phyloP scores from a whole-genome alignment of 2,113 vertebrate genomes.

The Mustela nigripes region DNA sequence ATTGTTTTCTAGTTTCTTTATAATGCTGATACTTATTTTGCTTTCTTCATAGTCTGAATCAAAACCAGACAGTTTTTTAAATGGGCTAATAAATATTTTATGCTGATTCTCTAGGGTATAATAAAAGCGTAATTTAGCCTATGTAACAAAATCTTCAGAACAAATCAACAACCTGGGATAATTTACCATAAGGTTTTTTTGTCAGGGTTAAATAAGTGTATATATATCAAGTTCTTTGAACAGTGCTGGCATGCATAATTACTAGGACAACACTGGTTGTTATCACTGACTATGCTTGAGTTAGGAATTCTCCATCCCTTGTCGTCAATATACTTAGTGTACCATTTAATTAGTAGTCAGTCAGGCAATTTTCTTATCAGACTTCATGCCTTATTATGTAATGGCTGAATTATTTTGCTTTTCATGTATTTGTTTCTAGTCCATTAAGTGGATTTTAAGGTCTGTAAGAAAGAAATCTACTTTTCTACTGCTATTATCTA shows the following conservation, averaged over 20 bases:
- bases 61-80: neutral
- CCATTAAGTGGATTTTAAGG: neutral
- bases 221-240: neutral
- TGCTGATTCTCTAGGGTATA: neutral
- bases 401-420: conserved; percentile 38
- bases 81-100: neutral
- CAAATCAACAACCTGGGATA: neutral
- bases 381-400: neutral
- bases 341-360: neutral
- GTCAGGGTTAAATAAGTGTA: neutral
- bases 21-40: neutral
- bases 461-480: neutral
- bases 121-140: conserved; percentile 16
- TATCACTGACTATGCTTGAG: neutral
- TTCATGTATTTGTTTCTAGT: neutral
- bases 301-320: neutral
- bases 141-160: neutral
- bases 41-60: conserved; percentile 1
- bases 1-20: neutral
- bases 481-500: neutral
- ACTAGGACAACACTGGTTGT: neutral
- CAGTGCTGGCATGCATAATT: neutral
- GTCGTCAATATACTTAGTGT: neutral
- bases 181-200: neutral
- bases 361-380: neutral